A percentile compares a stretch with the other conserved stretches of the same genome.
Conservation (phyloP, 2,888 invertebrate genomes). For the Chouioia cunea region DNA sequence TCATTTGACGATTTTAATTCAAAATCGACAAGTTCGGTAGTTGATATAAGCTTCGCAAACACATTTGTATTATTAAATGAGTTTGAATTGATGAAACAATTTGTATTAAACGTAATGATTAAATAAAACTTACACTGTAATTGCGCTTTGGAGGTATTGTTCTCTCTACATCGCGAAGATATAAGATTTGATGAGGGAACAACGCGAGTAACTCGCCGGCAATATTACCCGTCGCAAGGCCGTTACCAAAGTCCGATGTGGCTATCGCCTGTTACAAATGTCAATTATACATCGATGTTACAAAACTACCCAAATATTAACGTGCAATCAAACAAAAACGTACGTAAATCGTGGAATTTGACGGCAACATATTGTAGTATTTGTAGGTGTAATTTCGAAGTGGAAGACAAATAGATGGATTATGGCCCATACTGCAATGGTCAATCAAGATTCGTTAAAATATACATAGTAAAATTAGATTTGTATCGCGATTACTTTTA, state of each 20-base stretch:
- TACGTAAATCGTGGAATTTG: conserved; percentile 67
- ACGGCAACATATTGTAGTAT: conserved; percentile 63
- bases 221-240: conserved; percentile 69
- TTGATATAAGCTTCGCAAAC: conserved; percentile 55
- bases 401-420: conserved; percentile 62
- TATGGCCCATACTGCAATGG: conserved; percentile 60
- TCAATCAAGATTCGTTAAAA: no score
- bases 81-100: not conserved
- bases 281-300: not conserved
- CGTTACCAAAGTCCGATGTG: conserved; percentile 71
- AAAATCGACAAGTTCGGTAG: conserved; percentile 58
- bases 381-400: conserved; percentile 64
- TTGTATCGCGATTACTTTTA: no score
- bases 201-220: conserved; percentile 70
- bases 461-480: no score
- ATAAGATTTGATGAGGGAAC: conserved; percentile 68
- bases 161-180: conserved; percentile 60
- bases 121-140: conserved; percentile 52
- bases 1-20: not conserved
- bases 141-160: conserved; percentile 56
- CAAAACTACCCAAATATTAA: conserved; percentile 9
- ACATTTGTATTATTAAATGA: not conserved
- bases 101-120: not conserved
- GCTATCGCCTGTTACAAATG: conserved; percentile 60
- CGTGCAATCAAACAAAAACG: conserved; percentile 40